Evolutionary conservation across 2,797 vertebrate genomes (phyloP), one percentile per base, ranked within the genome.

Genomic region (Eulemur coronatus): DNA sequence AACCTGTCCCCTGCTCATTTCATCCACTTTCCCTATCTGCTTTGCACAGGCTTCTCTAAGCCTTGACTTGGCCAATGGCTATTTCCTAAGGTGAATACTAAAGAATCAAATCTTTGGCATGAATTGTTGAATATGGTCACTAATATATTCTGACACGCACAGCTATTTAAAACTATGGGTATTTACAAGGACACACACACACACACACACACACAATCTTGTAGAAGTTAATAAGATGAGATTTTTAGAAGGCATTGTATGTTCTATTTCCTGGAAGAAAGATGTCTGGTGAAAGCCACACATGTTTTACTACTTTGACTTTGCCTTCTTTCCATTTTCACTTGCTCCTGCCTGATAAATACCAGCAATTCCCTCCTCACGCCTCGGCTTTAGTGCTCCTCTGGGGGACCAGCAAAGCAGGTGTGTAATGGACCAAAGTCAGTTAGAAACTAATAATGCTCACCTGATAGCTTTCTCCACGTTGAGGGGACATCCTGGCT

Each of bases 261-360:
- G 4, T 85, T 80, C n/a, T 72, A 67, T 65, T 91, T 26, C 52
- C 59, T 84, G 33, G 73, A 93, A 89, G 73, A 61, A 89, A 91
- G 88, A 93, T n/a, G 2, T 73, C 84, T 96, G 20, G 46, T 86
- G 28, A 94, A 85, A 95, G 35, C 55, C 28, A 5, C 22, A 20
- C 46, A 26, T 84, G 69, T 80, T 81, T 94, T 93, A 59, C 41
- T 76, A 93, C 50, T 94, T 89, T 72, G 69, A 76, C 30, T 84
- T 97, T 75, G 30, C 65, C 24, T 94, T 59, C 30, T 94, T 97
- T 87, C 35, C 41, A 69, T 84, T 94, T 94, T 81, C 79, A 84
- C 79, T 88, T 72, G 67, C 33, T 70, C n/a, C 70, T 87, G 5
- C 30, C 24, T 94, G 65, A 79, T 87, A 87, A 93, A 97, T 89